A percentile compares a stretch with the other conserved stretches of the same genome.
phyloP scores from a whole-genome alignment of 2,797 vertebrate species.

The Streptopelia turtur region DNA sequence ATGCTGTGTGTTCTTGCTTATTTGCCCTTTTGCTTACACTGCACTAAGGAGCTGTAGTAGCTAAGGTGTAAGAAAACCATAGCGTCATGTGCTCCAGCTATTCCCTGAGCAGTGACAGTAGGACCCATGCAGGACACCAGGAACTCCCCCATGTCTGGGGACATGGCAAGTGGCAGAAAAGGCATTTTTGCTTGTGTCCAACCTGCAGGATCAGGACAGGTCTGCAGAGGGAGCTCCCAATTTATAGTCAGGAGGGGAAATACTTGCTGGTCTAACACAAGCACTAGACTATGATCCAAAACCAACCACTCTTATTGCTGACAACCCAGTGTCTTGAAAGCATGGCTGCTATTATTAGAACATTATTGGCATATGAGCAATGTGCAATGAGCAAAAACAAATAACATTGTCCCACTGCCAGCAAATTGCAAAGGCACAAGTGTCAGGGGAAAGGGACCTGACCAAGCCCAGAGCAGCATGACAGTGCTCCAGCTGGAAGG shows the following conservation, averaged over 20 bases:
- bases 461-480: background rate
- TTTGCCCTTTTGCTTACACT: background rate
- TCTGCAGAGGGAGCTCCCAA: constrained; percentile 66
- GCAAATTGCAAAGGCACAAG: background rate
- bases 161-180: background rate
- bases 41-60: background rate
- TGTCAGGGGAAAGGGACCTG: background rate
- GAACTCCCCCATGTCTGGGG: fast-evolving
- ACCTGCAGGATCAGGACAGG: constrained; percentile 35
- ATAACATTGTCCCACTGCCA: background rate
- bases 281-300: background rate
- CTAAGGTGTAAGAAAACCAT: background rate
- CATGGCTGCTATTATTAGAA: background rate
- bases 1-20: background rate
- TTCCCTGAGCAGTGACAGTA: background rate
- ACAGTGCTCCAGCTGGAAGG: background rate
- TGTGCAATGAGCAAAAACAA: background rate
- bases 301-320: background rate
- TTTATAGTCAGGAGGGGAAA: constrained; percentile 24
- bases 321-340: background rate
- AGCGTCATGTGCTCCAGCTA: background rate
- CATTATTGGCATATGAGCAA: background rate
- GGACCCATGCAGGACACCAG: background rate
- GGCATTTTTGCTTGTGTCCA: background rate
- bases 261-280: background rate